Evolutionary conservation across 2,888 invertebrate genomes (phyloP), one percentile per base, ranked within the genome.

Genomic region (Eulithis testata): DNA sequence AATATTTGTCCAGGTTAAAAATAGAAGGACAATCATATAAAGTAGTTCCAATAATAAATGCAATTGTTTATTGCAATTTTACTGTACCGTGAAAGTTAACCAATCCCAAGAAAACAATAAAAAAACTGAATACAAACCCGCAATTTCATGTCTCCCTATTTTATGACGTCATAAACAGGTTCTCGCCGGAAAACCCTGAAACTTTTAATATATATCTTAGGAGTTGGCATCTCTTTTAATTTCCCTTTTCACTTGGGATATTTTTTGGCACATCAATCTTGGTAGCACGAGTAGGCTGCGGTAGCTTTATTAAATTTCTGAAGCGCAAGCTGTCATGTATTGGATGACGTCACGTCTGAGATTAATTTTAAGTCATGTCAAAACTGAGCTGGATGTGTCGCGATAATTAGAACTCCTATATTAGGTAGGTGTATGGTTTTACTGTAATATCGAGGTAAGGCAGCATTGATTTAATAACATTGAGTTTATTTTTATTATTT

Each of bases 301-400:
- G 75, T 78, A 76, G 77, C 88, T 90, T 89, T 91, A 91, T 91
- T 91, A 91, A 90, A 90, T 89, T 87, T 82, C 77, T 76, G 77
- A 82, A 83, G 80, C 83, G 76, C 76, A 77, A 73, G 74, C 78
- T 74, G 78, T 77, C 80, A 77, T 80, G 80, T 82, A 84, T 84
- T 78, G 79, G 82, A 76, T 61, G 60, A 65, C 63, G 60, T 59
- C 64, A 70, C 79, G 80, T 82, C 77, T 79, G 65, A 83, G 83
- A 89, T 89, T 88, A 87, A 88, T 89, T 87, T 86, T 82, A 82
- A 87, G 81, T 84, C 85, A 78, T 82, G 84, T 87, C 84, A 50
- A 37, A 58, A 72, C 66, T 72, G 68, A 71, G 68, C 65, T 68
- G 64, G 54, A 68, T 61, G 65, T 73, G 69, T 73, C 73, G 64